Evolutionary conservation across 2,888 invertebrate genomes (phyloP), one percentile per base, ranked within the genome.

Genomic region (Amphimallon solstitiale): DNA sequence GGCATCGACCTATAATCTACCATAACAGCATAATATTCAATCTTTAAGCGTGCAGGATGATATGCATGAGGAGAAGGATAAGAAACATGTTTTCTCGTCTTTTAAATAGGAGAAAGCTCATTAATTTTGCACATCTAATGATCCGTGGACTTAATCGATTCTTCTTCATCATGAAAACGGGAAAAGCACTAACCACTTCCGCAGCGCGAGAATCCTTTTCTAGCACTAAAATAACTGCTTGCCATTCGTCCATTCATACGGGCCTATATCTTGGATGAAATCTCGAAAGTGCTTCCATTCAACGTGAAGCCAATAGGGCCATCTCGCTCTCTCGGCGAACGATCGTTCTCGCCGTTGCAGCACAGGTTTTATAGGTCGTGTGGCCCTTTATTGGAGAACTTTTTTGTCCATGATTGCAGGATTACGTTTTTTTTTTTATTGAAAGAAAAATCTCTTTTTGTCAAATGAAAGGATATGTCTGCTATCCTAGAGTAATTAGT

Each of bases 251-350:
- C 37, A 52, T 52, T 52, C 52, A 52, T 52, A 29, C 52, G 14
- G 52, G 35, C 35, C 52, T 37, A 52, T 52, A 52, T 52, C 52
- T 52, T 23, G 45, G 60, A 45, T 62, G 66, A 65, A 68, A 68
- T 69, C 65, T 48, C 43, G 48, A 65, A 67, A 67, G 67, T 65
- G 52, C 59, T 67, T 59, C 67, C 61, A 66, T 68, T 62, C 69
- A 66, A 69, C 68, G 60, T 62, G 29, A 17, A 59, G 17, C 48
- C 67, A 69, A 63, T 68, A 59, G 49, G 37, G 63, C 68, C 51
- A 43, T 63, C n/a, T n/a, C n/a, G 29, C n/a, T 37, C 52, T 6
- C 17, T 52, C 35, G 14, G 10, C 52, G 17, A 35, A 17, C 37
- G 46, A 15, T 37, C 37, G 17, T 9, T 21, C 17, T 10, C 37